These are phyloP conservation scores for Andrena minutula DNA, from an alignment of 2,888 invertebrate species.

Conservation along the genomic window DNA sequence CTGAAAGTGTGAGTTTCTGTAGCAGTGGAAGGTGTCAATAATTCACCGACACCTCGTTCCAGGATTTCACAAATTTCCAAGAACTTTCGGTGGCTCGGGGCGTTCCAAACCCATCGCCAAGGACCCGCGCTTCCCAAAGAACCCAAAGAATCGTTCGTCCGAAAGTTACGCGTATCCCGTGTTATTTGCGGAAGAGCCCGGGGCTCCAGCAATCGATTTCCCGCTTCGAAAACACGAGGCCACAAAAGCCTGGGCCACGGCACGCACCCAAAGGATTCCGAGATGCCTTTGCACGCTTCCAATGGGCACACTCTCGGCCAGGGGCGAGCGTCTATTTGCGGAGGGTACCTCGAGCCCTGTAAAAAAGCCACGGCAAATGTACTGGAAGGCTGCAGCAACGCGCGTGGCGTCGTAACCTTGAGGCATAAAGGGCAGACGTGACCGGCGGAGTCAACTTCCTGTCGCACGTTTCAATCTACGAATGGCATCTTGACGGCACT, in stretches of 20 bases:
- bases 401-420: conserved; percentile 47
- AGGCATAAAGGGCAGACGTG: conserved; percentile 63
- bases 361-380: too few relatives aligned
- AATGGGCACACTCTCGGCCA: neutral
- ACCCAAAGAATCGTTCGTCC: conserved; percentile 26
- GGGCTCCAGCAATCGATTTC: conserved; percentile 46
- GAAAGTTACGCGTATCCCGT: conserved; percentile 29
- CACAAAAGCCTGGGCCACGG: conserved; percentile 11
- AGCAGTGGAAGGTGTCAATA: neutral
- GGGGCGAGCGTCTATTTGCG: neutral
- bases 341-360: neutral
- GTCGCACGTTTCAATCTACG: conserved; percentile 21
- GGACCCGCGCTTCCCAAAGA: neutral
- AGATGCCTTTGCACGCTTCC: conserved; percentile 7
- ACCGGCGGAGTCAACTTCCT: neutral
- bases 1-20: neutral
- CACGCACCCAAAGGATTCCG: conserved; percentile 27
- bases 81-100: neutral
- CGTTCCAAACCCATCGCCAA: neutral
- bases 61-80: neutral
- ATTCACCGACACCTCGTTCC: neutral
- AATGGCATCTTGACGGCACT: conserved; percentile 12
- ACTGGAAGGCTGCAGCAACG: neutral
- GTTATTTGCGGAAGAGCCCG: conserved; percentile 34
- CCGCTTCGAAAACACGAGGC: conserved; percentile 23